Conservation (phyloP, 1,140 invertebrate genomes). For the Aphelenchoides besseyi region DNA sequence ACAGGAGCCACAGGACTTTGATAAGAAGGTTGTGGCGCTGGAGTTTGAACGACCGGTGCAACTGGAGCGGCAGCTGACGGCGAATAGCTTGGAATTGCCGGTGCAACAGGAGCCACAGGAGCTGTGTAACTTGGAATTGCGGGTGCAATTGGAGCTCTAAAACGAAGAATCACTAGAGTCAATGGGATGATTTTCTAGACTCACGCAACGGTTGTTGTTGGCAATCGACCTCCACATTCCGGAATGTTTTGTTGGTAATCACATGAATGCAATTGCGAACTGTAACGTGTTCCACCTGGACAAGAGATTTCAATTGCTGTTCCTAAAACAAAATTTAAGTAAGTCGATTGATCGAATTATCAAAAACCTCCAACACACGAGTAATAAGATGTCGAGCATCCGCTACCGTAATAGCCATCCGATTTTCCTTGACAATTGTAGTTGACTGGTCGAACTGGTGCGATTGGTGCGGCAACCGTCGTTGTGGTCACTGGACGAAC, state of each 20-base stretch:
- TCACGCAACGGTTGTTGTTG: conserved; percentile 19
- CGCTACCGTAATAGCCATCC: conserved; percentile 27
- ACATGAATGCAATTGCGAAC: background rate
- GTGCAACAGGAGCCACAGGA: background rate
- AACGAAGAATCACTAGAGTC: background rate
- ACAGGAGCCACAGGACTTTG: background rate
- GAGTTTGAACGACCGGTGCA: background rate
- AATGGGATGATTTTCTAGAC: background rate
- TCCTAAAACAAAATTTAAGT: conserved; percentile 7
- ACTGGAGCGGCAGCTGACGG: background rate
- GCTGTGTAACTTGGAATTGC: background rate
- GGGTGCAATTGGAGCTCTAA: background rate
- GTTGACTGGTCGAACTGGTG: conserved; percentile 23
- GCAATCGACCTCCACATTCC: conserved; percentile 23
- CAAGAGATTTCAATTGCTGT: conserved; percentile 8
- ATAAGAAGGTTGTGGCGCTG: conserved; percentile 12
- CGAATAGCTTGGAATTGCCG: background rate
- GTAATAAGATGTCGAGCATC: conserved; percentile 21
- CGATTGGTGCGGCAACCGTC: background rate
- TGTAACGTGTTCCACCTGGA: conserved; percentile 27
- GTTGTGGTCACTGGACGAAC: background rate
- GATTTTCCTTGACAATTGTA: conserved; percentile 27
- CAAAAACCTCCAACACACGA: conserved; percentile 23
- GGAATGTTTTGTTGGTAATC: conserved; percentile 22
- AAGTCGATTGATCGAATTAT: background rate